Conservation (phyloP, 2,797 vertebrate genomes). For the Lepilemur ruficaudatus region DNA sequence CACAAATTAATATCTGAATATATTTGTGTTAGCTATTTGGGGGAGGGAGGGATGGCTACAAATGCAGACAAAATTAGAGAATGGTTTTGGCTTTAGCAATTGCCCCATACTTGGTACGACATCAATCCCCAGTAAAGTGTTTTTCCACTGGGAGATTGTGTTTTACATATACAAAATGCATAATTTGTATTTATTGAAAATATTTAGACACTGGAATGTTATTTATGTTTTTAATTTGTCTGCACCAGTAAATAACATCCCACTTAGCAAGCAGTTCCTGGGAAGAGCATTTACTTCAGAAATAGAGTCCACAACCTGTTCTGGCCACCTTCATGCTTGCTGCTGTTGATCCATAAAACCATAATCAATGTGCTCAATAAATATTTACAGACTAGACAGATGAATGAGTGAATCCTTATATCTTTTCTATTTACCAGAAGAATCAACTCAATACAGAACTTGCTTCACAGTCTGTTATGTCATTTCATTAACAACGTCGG, state of each 20-base stretch:
- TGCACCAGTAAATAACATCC: conserved; percentile 80
- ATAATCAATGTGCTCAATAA: conserved; percentile 64
- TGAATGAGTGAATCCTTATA: conserved; percentile 39
- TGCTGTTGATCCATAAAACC: conserved; percentile 53
- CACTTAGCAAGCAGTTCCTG: conserved; percentile 32
- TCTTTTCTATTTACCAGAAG: conserved; percentile 56
- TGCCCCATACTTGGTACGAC: conserved; percentile 70
- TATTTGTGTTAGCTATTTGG: background rate
- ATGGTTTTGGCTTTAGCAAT: conserved; percentile 73
- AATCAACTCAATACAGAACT: conserved; percentile 50
- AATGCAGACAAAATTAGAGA: conserved; percentile 42
- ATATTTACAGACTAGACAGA: conserved; percentile 58
- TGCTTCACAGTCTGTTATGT: background rate
- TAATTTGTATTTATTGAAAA: conserved; percentile 85
- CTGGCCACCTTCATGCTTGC: conserved; percentile 4
- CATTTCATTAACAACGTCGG: conserved; percentile 53
- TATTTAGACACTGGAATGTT: conserved; percentile 77
- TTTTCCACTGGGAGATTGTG: conserved; percentile 73
- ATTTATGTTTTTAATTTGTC: conserved; percentile 86
- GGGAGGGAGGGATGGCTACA: background rate
- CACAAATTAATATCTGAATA: conserved; percentile 26
- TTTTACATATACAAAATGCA: conserved; percentile 84
- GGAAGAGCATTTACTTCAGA: conserved; percentile 37
- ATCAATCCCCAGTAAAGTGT: conserved; percentile 80
- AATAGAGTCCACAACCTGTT: conserved; percentile 40